A percentile compares a stretch with the other conserved stretches of the same genome.
phyloP scores from a whole-genome alignment of 2,113 vertebrate genomes.

The Naja naja region DNA sequence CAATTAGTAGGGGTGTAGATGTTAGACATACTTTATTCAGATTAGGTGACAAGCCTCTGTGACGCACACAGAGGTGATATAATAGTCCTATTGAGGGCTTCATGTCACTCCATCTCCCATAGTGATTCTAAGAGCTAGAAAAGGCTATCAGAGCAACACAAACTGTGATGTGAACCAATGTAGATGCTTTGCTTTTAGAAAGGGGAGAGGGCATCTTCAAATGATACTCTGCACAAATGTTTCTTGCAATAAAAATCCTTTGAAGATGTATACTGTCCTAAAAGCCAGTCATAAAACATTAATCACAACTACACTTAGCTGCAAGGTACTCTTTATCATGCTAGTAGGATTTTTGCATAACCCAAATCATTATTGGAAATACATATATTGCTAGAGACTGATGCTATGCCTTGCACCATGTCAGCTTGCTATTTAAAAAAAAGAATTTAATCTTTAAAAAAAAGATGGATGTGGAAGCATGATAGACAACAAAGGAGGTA shows the following conservation, averaged over 20 bases:
- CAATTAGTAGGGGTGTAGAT: not conserved
- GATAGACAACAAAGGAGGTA: not conserved
- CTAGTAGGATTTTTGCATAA: not conserved
- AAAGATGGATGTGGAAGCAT: not conserved
- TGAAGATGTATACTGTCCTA: not conserved
- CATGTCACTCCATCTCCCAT: not conserved
- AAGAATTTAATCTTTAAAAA: not conserved
- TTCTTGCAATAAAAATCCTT: not conserved
- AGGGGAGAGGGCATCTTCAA: not conserved
- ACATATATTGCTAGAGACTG: not conserved
- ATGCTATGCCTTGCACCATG: not conserved
- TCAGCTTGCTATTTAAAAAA: not conserved
- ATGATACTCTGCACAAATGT: not conserved
- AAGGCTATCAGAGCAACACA: not conserved
- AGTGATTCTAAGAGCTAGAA: not conserved
- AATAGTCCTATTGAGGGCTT: not conserved
- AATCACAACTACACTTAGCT: not conserved
- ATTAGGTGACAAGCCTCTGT: not conserved
- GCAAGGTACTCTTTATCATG: not conserved
- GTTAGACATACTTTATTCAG: not conserved
- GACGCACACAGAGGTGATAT: not conserved
- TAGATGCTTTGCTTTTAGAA: not conserved
- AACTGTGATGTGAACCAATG: not conserved
- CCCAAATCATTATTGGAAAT: not conserved
- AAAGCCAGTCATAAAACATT: not conserved